A percentile compares a stretch with the other conserved stretches of the same genome.
Evolutionary conservation across 2,888 invertebrate species (phyloP).

Genomic region (Muschampia plurimacula): DNA sequence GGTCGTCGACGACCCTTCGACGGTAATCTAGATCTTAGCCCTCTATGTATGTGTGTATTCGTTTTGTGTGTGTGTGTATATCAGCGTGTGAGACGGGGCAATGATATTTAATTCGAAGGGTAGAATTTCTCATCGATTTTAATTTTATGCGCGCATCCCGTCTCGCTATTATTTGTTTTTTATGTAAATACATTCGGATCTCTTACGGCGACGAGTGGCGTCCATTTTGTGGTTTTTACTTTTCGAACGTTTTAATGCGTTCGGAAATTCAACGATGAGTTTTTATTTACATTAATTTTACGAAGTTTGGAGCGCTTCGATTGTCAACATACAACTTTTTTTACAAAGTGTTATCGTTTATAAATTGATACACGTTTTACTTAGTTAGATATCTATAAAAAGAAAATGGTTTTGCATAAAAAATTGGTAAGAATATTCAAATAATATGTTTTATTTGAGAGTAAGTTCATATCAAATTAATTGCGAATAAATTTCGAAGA

Average conservation of each 20-base stretch:
- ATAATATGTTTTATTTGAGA: not conserved
- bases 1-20: conserved; percentile 60
- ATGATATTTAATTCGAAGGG: conserved; percentile 85
- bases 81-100: conserved; percentile 68
- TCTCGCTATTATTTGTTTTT: conserved; percentile 84
- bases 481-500: conserved; percentile 46
- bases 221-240: conserved; percentile 72
- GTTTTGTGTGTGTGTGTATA: conserved; percentile 52
- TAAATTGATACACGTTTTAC: no score
- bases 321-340: not conserved
- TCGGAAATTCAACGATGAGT: conserved; percentile 68
- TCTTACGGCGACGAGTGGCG: conserved; percentile 75
- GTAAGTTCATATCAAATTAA: conserved; percentile 1
- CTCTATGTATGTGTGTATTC: conserved; percentile 51
- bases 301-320: conserved; percentile 18
- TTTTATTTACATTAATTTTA: conserved; percentile 52
- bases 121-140: conserved; percentile 84
- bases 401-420: not conserved
- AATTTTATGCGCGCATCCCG: conserved; percentile 85
- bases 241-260: conserved; percentile 71
- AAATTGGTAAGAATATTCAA: not conserved
- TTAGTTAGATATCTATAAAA: not conserved
- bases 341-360: not conserved
- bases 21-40: conserved; percentile 74
- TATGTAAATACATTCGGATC: conserved; percentile 81